Evolutionary conservation across 2,113 vertebrate genomes (phyloP).

Genomic region (Bos javanicus): DNA sequence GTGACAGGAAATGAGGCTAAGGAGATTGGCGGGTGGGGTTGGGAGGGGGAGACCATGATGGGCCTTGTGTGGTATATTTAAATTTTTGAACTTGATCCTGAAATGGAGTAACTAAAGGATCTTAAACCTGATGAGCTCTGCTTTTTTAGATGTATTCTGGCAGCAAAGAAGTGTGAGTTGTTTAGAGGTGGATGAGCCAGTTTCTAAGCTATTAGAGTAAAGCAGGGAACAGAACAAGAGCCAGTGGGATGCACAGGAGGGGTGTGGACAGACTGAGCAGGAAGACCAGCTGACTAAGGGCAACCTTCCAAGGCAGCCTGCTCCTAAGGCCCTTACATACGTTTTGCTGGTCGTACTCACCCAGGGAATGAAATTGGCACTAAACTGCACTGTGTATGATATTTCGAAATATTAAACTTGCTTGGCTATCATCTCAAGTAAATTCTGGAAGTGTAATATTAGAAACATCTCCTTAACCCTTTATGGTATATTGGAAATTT

Average conservation of each 20-base stretch:
- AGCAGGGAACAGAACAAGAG: not conserved
- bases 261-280: not conserved
- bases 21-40: not conserved
- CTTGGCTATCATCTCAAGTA: conserved; percentile 24
- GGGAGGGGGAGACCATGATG: not conserved
- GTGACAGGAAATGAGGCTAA: not conserved
- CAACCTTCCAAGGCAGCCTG: not conserved
- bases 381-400: not conserved
- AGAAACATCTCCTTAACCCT: conserved; percentile 35
- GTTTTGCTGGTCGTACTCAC: not conserved
- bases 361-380: not conserved
- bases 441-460: conserved; percentile 35
- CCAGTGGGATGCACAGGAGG: not conserved
- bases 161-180: not conserved
- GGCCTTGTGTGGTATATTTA: not conserved
- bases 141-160: not conserved
- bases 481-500: not conserved
- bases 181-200: not conserved
- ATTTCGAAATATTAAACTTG: conserved; percentile 44
- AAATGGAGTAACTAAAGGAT: not conserved
- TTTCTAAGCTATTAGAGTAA: not conserved
- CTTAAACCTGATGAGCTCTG: not conserved
- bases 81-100: not conserved
- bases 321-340: not conserved
- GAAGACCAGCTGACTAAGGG: not conserved